A percentile compares a stretch with the other conserved stretches of the same genome.
Evolutionary conservation across 2,113 vertebrate genomes (phyloP).

Genomic region (Hemiscyllium ocellatum): DNA sequence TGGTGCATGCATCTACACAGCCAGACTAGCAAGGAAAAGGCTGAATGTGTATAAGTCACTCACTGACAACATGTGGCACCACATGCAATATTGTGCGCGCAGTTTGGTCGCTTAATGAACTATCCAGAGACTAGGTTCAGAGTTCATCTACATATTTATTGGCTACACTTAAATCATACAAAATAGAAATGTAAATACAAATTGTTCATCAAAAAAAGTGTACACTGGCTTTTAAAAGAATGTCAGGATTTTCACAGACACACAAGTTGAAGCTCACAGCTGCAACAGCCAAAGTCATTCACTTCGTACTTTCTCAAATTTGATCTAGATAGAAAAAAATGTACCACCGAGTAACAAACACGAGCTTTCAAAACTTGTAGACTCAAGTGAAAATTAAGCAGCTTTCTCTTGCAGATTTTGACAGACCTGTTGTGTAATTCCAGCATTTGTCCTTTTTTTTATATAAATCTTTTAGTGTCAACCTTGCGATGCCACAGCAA

Average conservation of each 20-base stretch:
- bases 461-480: neutral
- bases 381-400: neutral
- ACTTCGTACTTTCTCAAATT: neutral
- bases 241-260: neutral
- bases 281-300: neutral
- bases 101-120: neutral
- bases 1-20: neutral
- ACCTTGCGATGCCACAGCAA: neutral
- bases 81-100: neutral
- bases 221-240: neutral
- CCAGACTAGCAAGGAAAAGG: neutral
- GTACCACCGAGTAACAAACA: neutral
- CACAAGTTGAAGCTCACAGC: neutral
- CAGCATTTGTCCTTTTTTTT: neutral
- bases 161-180: constrained; percentile 30
- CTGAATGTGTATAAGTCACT: neutral
- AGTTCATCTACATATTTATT: constrained; percentile 2
- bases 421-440: neutral
- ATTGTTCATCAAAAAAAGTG: constrained; percentile 9
- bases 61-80: neutral
- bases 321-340: neutral
- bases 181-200: constrained; percentile 34
- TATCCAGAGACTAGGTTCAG: neutral
- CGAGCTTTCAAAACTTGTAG: neutral
- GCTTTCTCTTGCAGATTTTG: neutral